Evolutionary conservation across 2,888 invertebrate genomes (phyloP), one percentile per base, ranked within the genome.

Genomic region (Argynnis bischoffii): DNA sequence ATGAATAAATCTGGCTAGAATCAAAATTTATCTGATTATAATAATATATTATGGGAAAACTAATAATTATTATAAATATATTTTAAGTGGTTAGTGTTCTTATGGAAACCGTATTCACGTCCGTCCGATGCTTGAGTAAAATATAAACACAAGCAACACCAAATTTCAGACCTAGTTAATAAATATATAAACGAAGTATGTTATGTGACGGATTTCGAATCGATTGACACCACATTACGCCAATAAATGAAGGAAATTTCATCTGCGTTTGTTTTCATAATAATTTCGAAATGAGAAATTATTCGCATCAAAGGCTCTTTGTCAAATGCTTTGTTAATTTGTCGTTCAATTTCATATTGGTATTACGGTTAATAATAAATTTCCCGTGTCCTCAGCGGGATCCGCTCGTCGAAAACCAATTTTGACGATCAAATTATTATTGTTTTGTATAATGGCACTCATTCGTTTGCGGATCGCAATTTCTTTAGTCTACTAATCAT

Each of bases 241-340:
- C 21, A 21, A 15, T 13, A 15, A 18, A 60, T 16, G 26, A 64
- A 54, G 41, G 21, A 21, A 51, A 56, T 59, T 47, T 64, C 16
- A 51, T 14, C 21, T 57, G 51, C 47, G 41, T 61, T 35, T 26
- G 63, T 63, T 63, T 66, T 63, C 57, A 55, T 61, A 56, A 66
- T 69, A 66, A 66, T 69, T 21, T 66, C 55, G 63, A 60, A 66
- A 70, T 60, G 53, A 69, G 66, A 63, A 66, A 63, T 63, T 71
- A 69, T 71, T 54, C 64, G 48, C 59, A 55, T 54, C 48, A 61
- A 64, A 64, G 69, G 53, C 18, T 66, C 69, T 66, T 66, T 71
- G 63, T 69, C 55, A 59, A 55, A 66, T 69, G 51, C 63, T 56
- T 59, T 68, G 63, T 59, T 65, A 54, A 60, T 64, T 60, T 47